phyloP scores from a whole-genome alignment of 2,113 vertebrate species.

The Ceyx margarethae region DNA sequence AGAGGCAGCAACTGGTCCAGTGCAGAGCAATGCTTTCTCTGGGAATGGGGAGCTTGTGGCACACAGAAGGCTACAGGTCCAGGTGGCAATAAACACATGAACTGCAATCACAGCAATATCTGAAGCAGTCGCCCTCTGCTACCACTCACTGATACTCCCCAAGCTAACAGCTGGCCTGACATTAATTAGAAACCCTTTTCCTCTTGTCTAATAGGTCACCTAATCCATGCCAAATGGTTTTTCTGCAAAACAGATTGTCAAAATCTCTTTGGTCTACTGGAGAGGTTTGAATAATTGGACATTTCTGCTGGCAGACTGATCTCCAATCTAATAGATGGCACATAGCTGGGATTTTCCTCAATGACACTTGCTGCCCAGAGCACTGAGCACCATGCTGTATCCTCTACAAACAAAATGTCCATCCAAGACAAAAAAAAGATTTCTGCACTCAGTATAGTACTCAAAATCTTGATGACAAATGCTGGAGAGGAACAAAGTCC shows the following conservation, averaged over 20 bases:
- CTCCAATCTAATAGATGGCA: constrained; percentile 36
- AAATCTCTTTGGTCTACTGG: constrained; percentile 6
- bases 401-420: constrained; percentile 65
- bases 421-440: constrained; percentile 51
- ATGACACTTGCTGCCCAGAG: constrained; percentile 11
- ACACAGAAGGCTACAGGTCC: background rate
- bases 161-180: constrained; percentile 26
- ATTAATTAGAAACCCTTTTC: constrained; percentile 30
- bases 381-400: constrained; percentile 22
- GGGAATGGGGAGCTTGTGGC: background rate
- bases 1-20: background rate
- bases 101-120: background rate
- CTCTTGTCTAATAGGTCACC: constrained; percentile 1
- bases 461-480: constrained; percentile 58
- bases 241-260: constrained; percentile 48
- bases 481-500: constrained; percentile 27
- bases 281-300: constrained; percentile 47
- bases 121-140: background rate
- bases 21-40: background rate
- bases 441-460: constrained; percentile 22
- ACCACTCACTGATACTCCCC: background rate
- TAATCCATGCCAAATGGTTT: constrained; percentile 23
- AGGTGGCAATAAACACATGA: background rate
- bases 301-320: constrained; percentile 41
- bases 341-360: constrained; percentile 56